Evolutionary conservation across 1,140 invertebrate genomes (phyloP).

Genomic region (Drosophila mayri): DNA sequence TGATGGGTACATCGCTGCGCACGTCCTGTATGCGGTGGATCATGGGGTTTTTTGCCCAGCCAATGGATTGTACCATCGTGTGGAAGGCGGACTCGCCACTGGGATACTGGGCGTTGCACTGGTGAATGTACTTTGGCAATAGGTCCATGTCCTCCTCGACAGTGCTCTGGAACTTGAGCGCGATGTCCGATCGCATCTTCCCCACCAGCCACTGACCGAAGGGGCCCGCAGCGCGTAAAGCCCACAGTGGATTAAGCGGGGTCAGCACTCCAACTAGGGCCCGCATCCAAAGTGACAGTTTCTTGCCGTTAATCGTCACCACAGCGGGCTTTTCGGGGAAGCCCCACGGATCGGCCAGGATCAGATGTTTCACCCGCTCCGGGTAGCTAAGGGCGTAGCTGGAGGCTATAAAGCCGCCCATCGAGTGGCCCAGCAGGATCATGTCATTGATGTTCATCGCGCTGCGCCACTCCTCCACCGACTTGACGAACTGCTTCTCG

Average conservation of each 20-base stretch:
- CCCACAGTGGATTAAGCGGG: constrained; percentile 96
- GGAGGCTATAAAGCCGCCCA: constrained; percentile 97
- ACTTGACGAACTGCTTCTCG: constrained; percentile 95
- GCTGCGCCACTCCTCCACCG: constrained; percentile 97
- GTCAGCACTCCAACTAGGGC: constrained; percentile 91
- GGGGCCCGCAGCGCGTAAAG: constrained; percentile 94
- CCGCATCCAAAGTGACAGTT: constrained; percentile 91
- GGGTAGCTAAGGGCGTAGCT: constrained; percentile 95
- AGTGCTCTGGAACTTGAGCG: constrained; percentile 92
- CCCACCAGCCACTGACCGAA: constrained; percentile 95
- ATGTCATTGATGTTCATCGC: constrained; percentile 95
- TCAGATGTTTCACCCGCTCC: constrained; percentile 93
- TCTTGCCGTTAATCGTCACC: constrained; percentile 86
- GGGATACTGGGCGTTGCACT: constrained; percentile 97
- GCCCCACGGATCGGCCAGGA: constrained; percentile 99
- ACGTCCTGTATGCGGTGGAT: constrained; percentile 92
- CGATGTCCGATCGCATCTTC: constrained; percentile 94
- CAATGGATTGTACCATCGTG: constrained; percentile 94
- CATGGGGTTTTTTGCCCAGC: constrained; percentile 99
- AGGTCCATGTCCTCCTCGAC: constrained; percentile 90
- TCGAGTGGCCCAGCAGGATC: constrained; percentile 96
- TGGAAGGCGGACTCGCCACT: constrained; percentile 98
- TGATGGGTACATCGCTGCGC: constrained; percentile 91
- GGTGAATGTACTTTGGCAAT: constrained; percentile 98
- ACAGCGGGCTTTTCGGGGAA: constrained; percentile 92